Percentiles rank a stretch among this genome's conserved stretches.
Evolutionary conservation across 2,888 invertebrate genomes (phyloP).

Genomic region (Meta bourneti): DNA sequence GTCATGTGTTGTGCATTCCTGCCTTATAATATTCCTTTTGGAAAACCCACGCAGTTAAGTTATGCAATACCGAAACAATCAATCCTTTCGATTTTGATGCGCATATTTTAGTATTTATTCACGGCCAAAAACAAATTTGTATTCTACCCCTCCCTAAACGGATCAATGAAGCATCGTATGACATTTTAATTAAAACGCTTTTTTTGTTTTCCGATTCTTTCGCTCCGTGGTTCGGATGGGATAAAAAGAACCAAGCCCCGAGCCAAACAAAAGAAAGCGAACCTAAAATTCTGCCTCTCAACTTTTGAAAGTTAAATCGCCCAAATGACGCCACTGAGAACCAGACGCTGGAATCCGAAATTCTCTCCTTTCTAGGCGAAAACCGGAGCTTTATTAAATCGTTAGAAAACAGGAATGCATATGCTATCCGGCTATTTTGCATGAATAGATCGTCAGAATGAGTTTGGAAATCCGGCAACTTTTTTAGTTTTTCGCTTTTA

Average conservation of each 20-base stretch:
- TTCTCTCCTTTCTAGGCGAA: slow-evolving; percentile 27
- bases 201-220: slow-evolving; percentile 21
- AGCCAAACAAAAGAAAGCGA: slow-evolving; percentile 18
- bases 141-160: background rate
- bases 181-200: slow-evolving; percentile 37
- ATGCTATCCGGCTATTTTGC: slow-evolving; percentile 43
- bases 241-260: slow-evolving; percentile 17
- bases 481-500: slow-evolving; percentile 18
- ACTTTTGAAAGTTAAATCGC: slow-evolving; percentile 58
- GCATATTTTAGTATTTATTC: background rate
- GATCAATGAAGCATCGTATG: background rate
- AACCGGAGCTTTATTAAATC: slow-evolving; percentile 61
- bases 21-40: too few relatives aligned
- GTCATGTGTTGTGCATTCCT: too few relatives aligned
- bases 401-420: slow-evolving; percentile 66
- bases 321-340: slow-evolving; percentile 37
- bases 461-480: slow-evolving; percentile 19
- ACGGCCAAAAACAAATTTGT: background rate
- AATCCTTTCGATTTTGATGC: background rate
- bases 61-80: background rate
- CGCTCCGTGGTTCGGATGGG: background rate
- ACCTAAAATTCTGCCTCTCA: slow-evolving; percentile 33
- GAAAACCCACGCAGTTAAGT: background rate
- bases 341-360: slow-evolving; percentile 44
- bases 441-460: slow-evolving; percentile 58